Evolutionary conservation across 2,113 vertebrate species (phyloP), one percentile per base, ranked within the genome.

Genomic region (Ochotona curzoniae): DNA sequence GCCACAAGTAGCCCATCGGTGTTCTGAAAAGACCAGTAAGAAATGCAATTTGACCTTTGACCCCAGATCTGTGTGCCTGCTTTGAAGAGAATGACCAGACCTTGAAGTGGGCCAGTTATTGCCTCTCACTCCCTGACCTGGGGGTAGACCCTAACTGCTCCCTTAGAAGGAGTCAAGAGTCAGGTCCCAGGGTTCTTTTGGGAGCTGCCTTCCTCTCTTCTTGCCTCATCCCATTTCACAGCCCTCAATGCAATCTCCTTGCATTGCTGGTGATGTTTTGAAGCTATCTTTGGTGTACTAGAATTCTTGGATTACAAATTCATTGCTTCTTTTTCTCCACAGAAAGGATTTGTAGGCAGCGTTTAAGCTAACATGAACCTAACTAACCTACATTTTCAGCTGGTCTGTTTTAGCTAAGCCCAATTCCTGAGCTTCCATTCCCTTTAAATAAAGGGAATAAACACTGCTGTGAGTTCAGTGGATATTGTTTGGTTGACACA

Each of bases 31-130:
- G 44, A 78, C 90, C 75, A 10, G 90, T 35, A 92, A 92, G 80
- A 94, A 93, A 89, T 93, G 47, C 32, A 14, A 71, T 79, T n/a
- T 54, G 80, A 93, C 93, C 96, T 96, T 67, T 95, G 94, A 87
- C 94, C 88, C 70, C 76, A 87, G 73, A 89, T 61, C 89, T 76
- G 61, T 86, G 78, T 0, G 0, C 30, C 21, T 1, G 30, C 93
- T 95, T 90, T 93, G 90, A 92, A 85, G 66, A 91, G 47, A 84
- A 64, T 3, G 26, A 28, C 47, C 61, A 8, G 86, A 67, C 20
- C 23, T 23, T 32, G 74, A 79, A 70, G 69, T 66, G 49, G 9
- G 35, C 47, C 35, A 25, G 69, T 14, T 38, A 26, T 4, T 17
- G 26, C 35, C 14, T 8, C 71, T 95, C 49, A 18, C 30, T 21